Evolutionary conservation across 1,140 invertebrate species (phyloP), one percentile per base, ranked within the genome.

Genomic region (Meloidogyne chitwoodi): DNA sequence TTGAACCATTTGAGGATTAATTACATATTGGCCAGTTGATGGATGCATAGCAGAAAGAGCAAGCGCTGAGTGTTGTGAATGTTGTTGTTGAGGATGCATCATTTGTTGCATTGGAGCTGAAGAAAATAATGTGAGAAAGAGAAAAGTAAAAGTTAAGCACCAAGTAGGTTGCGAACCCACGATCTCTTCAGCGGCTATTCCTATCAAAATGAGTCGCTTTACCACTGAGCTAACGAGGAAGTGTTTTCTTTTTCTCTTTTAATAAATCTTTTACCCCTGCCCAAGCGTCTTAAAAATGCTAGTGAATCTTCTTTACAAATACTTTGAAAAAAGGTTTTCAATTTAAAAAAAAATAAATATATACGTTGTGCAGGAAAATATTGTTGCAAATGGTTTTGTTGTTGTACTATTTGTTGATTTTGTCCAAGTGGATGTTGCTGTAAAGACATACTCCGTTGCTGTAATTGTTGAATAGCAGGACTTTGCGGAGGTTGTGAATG

Each of bases 381-480:
- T 56, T 56, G 48, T 0, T 56, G 48, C n/a, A 56, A 22, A 56
- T 56, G 48, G n/a, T 8, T 56, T 5, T 48, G 44, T 19, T 48
- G 44, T 11, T n/a, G n/a, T n/a, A n/a, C n/a, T n/a, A 14, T 11
- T n/a, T 56, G 48, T n/a, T 56, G 31, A n/a, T n/a, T n/a, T 19
- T 69, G 68, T 1, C 16, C 68, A 22, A 61, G 56, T 8, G 26
- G 48, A 0, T 24, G 48, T 34, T 56, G 70, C 5, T 73, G 70
- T 14, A 64, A 64, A 6, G 70, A 34, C 29, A 64, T 61, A 65
- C 31, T 61, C 12, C 56, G 48, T 38, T 63, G 19, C n/a, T 63
- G 61, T 38, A 24, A 64, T 64, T 73, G 70, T 69, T 69, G 68
- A 44, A 56, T 14, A 22, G 48, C 48, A 6, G 48, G 48, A 56